Evolutionary conservation across 2,888 invertebrate genomes (phyloP).

Genomic region (Galeopsomyia nigrocyanea): DNA sequence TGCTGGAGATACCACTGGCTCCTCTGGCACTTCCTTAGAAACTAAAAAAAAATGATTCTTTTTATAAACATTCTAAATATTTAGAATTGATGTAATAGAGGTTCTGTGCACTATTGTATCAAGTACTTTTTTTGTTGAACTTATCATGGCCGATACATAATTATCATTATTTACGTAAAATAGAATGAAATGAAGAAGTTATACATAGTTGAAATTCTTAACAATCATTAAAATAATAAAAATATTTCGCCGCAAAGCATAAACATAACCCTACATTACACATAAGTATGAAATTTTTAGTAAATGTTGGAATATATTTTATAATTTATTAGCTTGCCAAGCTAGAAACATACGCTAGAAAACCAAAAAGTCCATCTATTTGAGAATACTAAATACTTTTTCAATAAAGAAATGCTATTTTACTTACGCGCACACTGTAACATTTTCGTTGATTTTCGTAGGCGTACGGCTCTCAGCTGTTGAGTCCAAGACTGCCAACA

Average conservation of each 20-base stretch:
- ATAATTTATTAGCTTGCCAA: neutral
- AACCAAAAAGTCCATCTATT: too few relatives aligned
- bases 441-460: constrained; percentile 25
- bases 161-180: neutral
- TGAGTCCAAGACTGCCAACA: neutral
- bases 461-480: neutral
- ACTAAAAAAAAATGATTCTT: constrained; percentile 72
- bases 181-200: neutral
- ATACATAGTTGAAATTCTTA: constrained; percentile 9
- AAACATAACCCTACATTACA: neutral
- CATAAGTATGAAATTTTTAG: neutral
- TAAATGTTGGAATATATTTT: too few relatives aligned
- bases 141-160: neutral
- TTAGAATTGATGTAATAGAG: neutral
- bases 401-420: neutral
- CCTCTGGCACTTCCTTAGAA: constrained; percentile 97
- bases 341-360: neutral
- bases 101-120: too few relatives aligned
- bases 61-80: neutral
- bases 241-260: neutral
- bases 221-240: neutral
- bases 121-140: too few relatives aligned
- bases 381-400: too few relatives aligned
- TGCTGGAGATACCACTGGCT: constrained; percentile 94
- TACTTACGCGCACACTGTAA: constrained; percentile 36